Base-by-base conservation (phyloP, 2,888 invertebrate species). In the Mimas tiliae region DNA sequence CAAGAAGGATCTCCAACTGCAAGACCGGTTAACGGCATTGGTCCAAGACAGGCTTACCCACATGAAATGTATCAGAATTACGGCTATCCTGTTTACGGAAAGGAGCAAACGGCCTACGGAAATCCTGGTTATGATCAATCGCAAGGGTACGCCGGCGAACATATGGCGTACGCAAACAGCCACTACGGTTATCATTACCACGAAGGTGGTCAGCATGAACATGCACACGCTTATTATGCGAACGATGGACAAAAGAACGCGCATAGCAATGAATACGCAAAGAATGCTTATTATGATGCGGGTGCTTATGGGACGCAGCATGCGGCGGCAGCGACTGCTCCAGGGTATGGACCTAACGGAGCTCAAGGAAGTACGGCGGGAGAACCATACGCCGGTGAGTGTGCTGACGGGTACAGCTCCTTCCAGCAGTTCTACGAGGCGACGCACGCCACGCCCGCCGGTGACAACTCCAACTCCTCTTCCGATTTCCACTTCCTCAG, bases 401-500 rank as follows among this genome's bases (percentile, higher is more conserved):
- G 95, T 71, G 94, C 91, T 69, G 96, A 96, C 68, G 94, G 94
- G 69, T 96, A 96, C 84, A 95, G 95, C 74, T 95, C 95, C 68
- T 96, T 95, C 85, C 96, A 96, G 73, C 96, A 96, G 82, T 96
- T 96, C 85, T 96, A 96, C 85, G 94, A 95, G 66, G 94, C 94
- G 68, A 94, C 89, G 68, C 93, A 94, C 80, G 90, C 93, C 66
- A 84, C 94, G 6, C 91, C 93, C 48, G 80, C 95, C 27, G 95
- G 96, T 63, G 97, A 97, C 79, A 97, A 97, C 89, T 97, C 97
- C 77, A 98, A 97, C 86, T 97, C 97, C 85, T 98, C 98, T n/a
- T 97, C 98, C 42, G 98, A 98, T 89, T 98, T 98, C 90, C 98
- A 98, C 89, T 98, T 98, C 87, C 95, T 98, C 71, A 97, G 98